Conservation (phyloP, 2,113 vertebrate species). For the Edolisoma coerulescens region DNA sequence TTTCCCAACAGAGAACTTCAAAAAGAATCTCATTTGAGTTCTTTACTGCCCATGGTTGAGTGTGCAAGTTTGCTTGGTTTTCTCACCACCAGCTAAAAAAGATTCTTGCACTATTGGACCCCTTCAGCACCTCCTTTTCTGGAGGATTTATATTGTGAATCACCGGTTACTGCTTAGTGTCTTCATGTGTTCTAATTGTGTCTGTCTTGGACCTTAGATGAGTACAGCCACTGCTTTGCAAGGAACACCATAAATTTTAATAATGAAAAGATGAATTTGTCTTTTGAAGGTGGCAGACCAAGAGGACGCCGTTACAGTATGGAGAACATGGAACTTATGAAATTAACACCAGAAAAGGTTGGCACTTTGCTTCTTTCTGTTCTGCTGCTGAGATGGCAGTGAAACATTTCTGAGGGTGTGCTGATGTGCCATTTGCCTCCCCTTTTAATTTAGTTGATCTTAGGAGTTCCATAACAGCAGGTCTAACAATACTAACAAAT, state of each 20-base stretch:
- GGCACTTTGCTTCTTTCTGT: slow-evolving; percentile 27
- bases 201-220: background rate
- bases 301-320: slow-evolving; percentile 90
- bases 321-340: slow-evolving; percentile 98
- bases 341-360: slow-evolving; percentile 94
- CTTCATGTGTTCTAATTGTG: background rate
- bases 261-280: background rate
- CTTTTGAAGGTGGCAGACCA: slow-evolving; percentile 78
- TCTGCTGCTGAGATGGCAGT: background rate
- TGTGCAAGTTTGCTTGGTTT: background rate
- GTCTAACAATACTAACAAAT: background rate
- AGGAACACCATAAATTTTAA: background rate
- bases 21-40: background rate
- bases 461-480: background rate
- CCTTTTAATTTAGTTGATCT: background rate
- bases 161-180: background rate
- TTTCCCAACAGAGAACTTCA: background rate
- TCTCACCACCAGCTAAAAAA: background rate
- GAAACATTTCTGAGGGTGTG: background rate
- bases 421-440: background rate
- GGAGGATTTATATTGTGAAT: background rate
- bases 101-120: background rate
- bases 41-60: background rate
- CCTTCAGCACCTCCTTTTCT: background rate
- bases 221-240: background rate